Base-by-base conservation (phyloP, 2,113 vertebrate genomes). In the Leucosticte australis region DNA sequence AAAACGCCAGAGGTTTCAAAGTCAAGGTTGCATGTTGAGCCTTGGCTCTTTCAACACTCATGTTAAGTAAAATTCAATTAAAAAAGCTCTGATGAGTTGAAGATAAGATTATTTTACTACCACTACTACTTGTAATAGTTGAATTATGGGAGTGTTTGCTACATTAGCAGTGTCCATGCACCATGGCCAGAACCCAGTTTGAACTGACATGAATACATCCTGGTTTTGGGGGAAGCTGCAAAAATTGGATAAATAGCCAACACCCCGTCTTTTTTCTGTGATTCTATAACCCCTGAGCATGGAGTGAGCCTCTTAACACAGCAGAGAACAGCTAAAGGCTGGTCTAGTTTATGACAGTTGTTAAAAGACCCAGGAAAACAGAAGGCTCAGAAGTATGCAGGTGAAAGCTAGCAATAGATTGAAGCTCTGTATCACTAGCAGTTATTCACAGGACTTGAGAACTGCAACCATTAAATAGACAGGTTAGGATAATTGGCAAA, bases 1-100 rank as follows among this genome's bases (percentile, higher is more conserved):
- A 97, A 96, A 97, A 97, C 0, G 95, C 96, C 96, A 97, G 94
- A 96, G 90, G 95, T 97, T 95, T 95, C 94, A 93, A 95, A 96
- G 90, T 95, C 90, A 94, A 95, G 78, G 88, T 64, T 97, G 80
- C 80, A 93, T 89, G 67, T 89, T 94, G 56, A 80, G 79, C 87
- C 73, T 75, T 75, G 79, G 83, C 75, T 96, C 93, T 95, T 97
- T 94, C 91, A 95, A 94, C 92, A 91, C 63, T 91, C 78, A 88
- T 82, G 91, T 89, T 88, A 95, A 91, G 84, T 90, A 96, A 96
- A 97, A 96, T 95, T 95, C 94, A 97, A 96, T 97, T 97, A 80
- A 96, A 95, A 97, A 97, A 87, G 35, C 91, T 83, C 84, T 96
- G 96, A 95, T 95, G 83, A 92, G 55, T 63, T 71, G 65, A 37